Conservation (phyloP, 2,797 vertebrate genomes). For the Naso thynnoides region DNA sequence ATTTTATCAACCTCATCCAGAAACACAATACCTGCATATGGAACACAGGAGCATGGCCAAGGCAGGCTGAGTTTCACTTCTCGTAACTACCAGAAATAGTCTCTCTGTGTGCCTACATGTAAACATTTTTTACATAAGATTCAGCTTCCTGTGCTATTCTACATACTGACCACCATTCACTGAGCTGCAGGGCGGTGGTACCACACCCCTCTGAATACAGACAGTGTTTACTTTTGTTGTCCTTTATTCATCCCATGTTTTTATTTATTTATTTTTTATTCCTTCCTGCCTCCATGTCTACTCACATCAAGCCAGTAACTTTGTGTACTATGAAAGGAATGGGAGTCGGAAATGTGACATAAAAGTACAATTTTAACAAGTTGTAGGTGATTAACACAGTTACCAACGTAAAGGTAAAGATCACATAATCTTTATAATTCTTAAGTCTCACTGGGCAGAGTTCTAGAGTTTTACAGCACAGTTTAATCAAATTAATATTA, state of each 20-base stretch:
- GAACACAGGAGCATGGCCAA: conserved; percentile 7
- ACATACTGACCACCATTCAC: background rate
- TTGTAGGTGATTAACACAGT: background rate
- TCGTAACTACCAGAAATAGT: background rate
- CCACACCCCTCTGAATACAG: no score
- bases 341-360: background rate
- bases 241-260: background rate
- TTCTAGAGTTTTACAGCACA: background rate
- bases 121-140: background rate
- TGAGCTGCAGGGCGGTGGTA: background rate
- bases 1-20: conserved; percentile 99
- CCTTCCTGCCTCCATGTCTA: background rate
- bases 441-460: background rate
- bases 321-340: background rate
- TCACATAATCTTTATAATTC: background rate
- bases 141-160: background rate
- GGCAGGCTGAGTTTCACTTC: background rate
- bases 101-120: background rate
- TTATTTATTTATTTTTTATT: background rate
- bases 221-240: conserved; percentile 3
- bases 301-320: background rate
- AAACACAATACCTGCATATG: conserved; percentile 93
- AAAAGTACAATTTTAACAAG: background rate
- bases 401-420: background rate
- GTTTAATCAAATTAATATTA: background rate